Evolutionary conservation across 1,140 invertebrate species (phyloP), one percentile per base, ranked within the genome.

Genomic region (Nymphalis io): DNA sequence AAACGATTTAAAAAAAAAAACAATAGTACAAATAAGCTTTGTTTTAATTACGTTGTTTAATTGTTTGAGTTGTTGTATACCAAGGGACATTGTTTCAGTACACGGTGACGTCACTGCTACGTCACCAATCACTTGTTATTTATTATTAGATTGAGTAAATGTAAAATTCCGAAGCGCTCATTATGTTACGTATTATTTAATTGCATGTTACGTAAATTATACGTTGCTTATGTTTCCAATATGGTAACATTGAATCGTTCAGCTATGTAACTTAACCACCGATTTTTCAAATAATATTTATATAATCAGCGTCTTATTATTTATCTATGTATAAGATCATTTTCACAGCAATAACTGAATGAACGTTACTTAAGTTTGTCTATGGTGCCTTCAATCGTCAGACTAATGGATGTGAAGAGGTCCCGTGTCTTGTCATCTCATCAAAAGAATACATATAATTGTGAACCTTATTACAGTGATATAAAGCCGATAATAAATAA

Each of bases 401-500:
- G n/a, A 6, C 6, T n/a, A 27, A 27, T 21, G 51, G 23, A 55
- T n/a, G 23, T 27, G 51, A 55, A 44, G 59, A 44, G 61, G 40
- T 63, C 61, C 55, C 46, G 46, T 63, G 18, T 53, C 42, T 21
- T 6, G 16, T 38, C 61, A 39, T 39, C 18, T 42, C 16, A 23
- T 18, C 20, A 18, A 46, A 46, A 60, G 3, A 12, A 23, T 8
- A 20, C 39, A 21, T 46, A 6, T 4, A 21, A 23, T n/a, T 55
- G 33, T 63, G 27, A 57, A 55, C 33, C 48, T 57, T 63, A 62
- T 63, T 53, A 63, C 61, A n/a, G n/a, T 63, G 42, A 63, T 6
- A 48, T 55, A 51, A 63, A 63, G 39, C 57, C 62, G 48, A 65
- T 65, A 57, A 65, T 63, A 63, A 57, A 65, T 63, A 63, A 62